These are phyloP conservation scores for Chinchilla lanigera DNA, from an alignment of 2,113 vertebrate species.

Conservation along the genomic window DNA sequence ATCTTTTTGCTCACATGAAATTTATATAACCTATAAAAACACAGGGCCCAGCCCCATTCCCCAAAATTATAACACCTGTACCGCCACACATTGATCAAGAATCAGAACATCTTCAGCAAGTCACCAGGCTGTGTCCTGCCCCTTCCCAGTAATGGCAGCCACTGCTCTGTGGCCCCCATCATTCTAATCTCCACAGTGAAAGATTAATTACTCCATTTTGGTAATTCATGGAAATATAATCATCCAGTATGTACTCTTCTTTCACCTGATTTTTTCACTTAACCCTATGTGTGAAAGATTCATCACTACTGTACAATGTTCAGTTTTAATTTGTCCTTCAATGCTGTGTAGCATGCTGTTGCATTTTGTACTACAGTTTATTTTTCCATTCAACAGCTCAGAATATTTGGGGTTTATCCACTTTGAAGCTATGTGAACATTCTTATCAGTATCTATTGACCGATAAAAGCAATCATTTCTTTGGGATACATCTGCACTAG, in stretches of 20 bases:
- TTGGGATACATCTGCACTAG: not conserved
- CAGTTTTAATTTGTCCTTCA: not conserved
- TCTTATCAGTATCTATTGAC: not conserved
- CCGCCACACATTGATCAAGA: not conserved
- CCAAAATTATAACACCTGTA: not conserved
- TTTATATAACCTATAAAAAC: not conserved
- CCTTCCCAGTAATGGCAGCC: not conserved
- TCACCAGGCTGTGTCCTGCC: not conserved
- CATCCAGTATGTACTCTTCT: not conserved
- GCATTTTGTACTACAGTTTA: not conserved
- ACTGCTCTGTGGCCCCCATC: too few species aligned
- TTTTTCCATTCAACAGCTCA: not conserved
- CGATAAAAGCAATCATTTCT: not conserved
- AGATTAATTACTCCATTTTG: not conserved
- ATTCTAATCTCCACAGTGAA: not conserved
- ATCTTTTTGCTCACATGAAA: not conserved
- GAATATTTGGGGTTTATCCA: not conserved
- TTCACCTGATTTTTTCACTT: not conserved
- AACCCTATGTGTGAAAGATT: not conserved
- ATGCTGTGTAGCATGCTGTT: not conserved
- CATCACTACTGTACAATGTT: not conserved
- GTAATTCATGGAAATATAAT: not conserved
- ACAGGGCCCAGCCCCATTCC: not conserved
- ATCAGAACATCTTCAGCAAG: not conserved
- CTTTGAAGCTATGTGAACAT: not conserved